Conservation (phyloP, 2,797 vertebrate species). For the Perodicticus potto region DNA sequence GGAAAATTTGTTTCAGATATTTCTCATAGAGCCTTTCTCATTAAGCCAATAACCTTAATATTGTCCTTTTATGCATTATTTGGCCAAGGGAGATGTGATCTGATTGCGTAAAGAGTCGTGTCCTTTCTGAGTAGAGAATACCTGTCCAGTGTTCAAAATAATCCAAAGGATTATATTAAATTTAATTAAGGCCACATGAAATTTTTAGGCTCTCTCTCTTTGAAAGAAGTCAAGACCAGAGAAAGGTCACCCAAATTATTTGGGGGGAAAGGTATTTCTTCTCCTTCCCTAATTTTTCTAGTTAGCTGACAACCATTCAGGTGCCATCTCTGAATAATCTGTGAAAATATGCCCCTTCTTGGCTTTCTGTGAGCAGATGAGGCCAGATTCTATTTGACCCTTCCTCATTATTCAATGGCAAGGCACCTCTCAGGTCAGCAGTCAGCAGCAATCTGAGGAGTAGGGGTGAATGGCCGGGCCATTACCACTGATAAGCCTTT, state of each 20-base stretch:
- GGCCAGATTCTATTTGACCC: constrained; percentile 58
- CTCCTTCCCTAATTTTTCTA: constrained; percentile 1
- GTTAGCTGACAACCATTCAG: constrained; percentile 39
- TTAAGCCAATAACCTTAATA: neutral
- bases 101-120: neutral
- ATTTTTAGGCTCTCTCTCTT: constrained; percentile 18
- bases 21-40: neutral
- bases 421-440: neutral
- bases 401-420: constrained; percentile 63
- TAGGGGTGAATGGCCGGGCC: constrained; percentile 29
- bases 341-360: constrained; percentile 45
- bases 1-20: neutral
- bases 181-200: constrained; percentile 11
- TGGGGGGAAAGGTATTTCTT: neutral
- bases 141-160: constrained; percentile 14
- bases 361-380: neutral
- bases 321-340: neutral
- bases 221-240: constrained; percentile 9
- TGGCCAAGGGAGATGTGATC: neutral
- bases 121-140: neutral
- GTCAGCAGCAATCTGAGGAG: neutral
- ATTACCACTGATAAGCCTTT: constrained; percentile 62
- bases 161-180: constrained; percentile 25
- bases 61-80: neutral
- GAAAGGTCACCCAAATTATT: neutral